Percentiles rank a stretch among this genome's conserved stretches.
These are phyloP conservation scores for Tetropium fuscum DNA, from an alignment of 2,888 invertebrate genomes.

Conservation along the genomic window DNA sequence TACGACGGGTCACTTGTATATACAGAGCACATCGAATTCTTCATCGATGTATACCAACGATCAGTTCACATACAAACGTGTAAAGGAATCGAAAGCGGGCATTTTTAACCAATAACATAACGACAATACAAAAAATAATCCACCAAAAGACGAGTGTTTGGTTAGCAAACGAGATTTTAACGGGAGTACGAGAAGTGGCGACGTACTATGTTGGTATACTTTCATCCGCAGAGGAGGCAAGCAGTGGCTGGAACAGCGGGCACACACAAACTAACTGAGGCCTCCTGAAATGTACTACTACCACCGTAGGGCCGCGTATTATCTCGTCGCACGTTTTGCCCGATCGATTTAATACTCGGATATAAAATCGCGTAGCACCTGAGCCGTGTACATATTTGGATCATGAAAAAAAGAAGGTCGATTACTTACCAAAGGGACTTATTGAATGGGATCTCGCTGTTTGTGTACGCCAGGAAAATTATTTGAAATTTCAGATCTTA, in stretches of 20 bases:
- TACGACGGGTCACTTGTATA: neutral
- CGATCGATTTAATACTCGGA: constrained; percentile 57
- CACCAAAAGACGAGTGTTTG: constrained; percentile 19
- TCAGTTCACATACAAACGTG: constrained; percentile 36
- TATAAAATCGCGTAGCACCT: constrained; percentile 52
- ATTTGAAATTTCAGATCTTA: too few relatives aligned
- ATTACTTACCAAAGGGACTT: too few relatives aligned
- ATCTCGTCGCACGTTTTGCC: constrained; percentile 44
- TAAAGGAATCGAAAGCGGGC: constrained; percentile 30
- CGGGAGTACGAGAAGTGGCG: too few relatives aligned
- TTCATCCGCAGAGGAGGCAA: constrained; percentile 47
- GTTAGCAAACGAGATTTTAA: constrained; percentile 25
- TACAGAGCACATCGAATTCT: constrained; percentile 8
- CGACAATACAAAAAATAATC: constrained; percentile 15
- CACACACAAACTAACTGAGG: constrained; percentile 59
- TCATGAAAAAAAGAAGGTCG: neutral
- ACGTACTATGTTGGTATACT: constrained; percentile 25
- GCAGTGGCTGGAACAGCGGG: constrained; percentile 54
- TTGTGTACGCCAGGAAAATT: too few relatives aligned
- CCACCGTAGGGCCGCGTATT: constrained; percentile 43
- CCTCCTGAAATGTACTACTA: constrained; percentile 43
- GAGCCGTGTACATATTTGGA: constrained; percentile 26
- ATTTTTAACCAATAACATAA: constrained; percentile 17
- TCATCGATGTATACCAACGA: constrained; percentile 11
- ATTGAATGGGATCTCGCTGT: too few relatives aligned